These are phyloP conservation scores for Osmoderma eremita DNA, from an alignment of 2,888 invertebrate species.

Conservation along the genomic window DNA sequence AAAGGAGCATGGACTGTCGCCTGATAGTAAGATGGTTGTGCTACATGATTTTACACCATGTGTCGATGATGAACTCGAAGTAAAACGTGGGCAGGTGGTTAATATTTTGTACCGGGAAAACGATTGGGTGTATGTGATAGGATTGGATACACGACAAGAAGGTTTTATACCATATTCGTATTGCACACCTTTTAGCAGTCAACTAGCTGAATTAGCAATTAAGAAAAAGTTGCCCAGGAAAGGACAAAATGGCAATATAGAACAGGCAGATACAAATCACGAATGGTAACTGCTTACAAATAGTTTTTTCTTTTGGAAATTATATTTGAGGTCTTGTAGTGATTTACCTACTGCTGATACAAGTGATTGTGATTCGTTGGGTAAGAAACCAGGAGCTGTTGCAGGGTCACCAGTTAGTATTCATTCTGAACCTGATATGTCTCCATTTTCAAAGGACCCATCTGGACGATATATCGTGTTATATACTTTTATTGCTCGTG, in stretches of 20 bases:
- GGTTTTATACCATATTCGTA: slow-evolving; percentile 96
- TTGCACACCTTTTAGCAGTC: slow-evolving; percentile 86
- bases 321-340: slow-evolving; percentile 45
- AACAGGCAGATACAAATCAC: slow-evolving; percentile 69
- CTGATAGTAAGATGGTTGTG: slow-evolving; percentile 95
- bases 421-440: slow-evolving; percentile 70
- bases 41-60: slow-evolving; percentile 94
- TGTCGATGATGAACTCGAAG: slow-evolving; percentile 93
- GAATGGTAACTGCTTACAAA: slow-evolving; percentile 63
- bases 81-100: slow-evolving; percentile 89
- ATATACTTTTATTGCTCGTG: slow-evolving; percentile 91
- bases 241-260: slow-evolving; percentile 66
- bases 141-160: slow-evolving; percentile 87
- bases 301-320: slow-evolving; percentile 3
- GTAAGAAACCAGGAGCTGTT: slow-evolving; percentile 66
- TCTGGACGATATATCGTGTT: slow-evolving; percentile 91
- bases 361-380: slow-evolving; percentile 72
- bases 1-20: slow-evolving; percentile 90
- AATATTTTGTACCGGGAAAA: slow-evolving; percentile 94
- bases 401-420: slow-evolving; percentile 65
- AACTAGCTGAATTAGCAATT: slow-evolving; percentile 80
- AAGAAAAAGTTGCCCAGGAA: slow-evolving; percentile 89
- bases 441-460: slow-evolving; percentile 82
- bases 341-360: slow-evolving; percentile 65
- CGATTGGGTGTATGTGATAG: slow-evolving; percentile 97